Base-by-base conservation (phyloP, 2,888 invertebrate species). In the Thecocarcelia acutangulata region DNA sequence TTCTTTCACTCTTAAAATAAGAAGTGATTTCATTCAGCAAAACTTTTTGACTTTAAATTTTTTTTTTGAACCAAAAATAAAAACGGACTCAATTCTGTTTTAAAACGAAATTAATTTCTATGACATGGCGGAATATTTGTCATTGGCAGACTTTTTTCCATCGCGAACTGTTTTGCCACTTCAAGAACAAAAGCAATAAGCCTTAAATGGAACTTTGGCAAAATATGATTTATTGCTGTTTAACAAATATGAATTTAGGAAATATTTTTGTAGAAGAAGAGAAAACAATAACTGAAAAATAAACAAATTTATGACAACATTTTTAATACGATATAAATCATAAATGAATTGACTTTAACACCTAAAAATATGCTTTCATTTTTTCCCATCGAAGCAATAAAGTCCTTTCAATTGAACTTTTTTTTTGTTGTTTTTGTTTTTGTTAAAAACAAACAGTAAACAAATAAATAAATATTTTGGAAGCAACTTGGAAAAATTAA, bases 181-280 rank as follows among this genome's bases (percentile, higher is more conserved):
- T 54, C 13, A n/a, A 9, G 13, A 5, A 28, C 28, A 56, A 19
- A 1, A 40, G n/a, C 9, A 1, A 15, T 21, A 6, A 28, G 8
- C 13, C 2, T 9, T 37, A 48, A 52, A 28, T 42, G n/a, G 0
- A 69, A 33, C 69, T 56, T 28, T 8, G 44, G 46, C 42, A 13
- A 42, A 69, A 52, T 19, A 66, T 70, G 75, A 75, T 80, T 80
- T 80, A 75, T 72, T 64, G 52, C 15, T n/a, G 40, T 48, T 48
- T 64, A 64, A 42, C 54, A 80, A 68, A 37, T 64, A 42, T 44
- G 44, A 15, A 4, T 59, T 59, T 59, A 6, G 40, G 42, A 68
- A 66, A 46, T 66, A 33, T 33, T 28, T 42, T 37, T 15, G 13
- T 3, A 52, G 13, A 33, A 69, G 44, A 58, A n/a, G n/a, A n/a